phyloP scores from a whole-genome alignment of 2,797 vertebrate species.

The Pelodytes ibericus region DNA sequence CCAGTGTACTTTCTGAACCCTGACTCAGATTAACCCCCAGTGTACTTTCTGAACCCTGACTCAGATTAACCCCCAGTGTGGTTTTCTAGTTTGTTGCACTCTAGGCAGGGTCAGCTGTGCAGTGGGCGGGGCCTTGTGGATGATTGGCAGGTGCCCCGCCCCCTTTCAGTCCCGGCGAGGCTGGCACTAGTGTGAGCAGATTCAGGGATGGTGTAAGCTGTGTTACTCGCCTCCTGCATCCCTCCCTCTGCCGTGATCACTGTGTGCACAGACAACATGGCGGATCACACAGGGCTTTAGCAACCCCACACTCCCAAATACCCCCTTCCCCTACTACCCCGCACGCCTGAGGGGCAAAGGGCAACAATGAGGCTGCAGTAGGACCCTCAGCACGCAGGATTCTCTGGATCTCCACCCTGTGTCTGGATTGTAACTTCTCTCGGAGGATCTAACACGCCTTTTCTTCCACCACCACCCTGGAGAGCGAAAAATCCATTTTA shows the following conservation, averaged over 20 bases:
- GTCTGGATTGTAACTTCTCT: conserved; percentile 27
- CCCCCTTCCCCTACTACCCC: conserved; percentile 15
- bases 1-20: too few species aligned
- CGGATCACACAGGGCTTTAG: conserved; percentile 31
- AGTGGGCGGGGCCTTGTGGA: background rate
- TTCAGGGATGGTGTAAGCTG: background rate
- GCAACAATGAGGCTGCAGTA: conserved; percentile 40
- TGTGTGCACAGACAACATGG: conserved; percentile 43
- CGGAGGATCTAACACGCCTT: conserved; percentile 4
- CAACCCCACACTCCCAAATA: conserved; percentile 9
- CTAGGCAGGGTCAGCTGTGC: background rate
- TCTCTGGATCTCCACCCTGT: background rate
- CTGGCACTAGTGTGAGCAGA: background rate
- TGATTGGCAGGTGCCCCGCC: conserved; percentile 33
- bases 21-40: too few species aligned
- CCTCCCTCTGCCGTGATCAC: conserved; percentile 3
- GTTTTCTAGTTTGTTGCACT: too few species aligned
- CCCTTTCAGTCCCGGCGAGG: background rate
- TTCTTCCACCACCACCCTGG: conserved; percentile 13
- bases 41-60: too few species aligned
- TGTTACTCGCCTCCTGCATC: background rate
- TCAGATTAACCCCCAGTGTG: too few species aligned
- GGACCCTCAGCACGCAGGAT: background rate
- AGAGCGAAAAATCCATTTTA: conserved; percentile 3
- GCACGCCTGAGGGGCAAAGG: conserved; percentile 10